Evolutionary conservation across 1,140 invertebrate genomes (phyloP), one percentile per base, ranked within the genome.

Genomic region (Manduca sexta): DNA sequence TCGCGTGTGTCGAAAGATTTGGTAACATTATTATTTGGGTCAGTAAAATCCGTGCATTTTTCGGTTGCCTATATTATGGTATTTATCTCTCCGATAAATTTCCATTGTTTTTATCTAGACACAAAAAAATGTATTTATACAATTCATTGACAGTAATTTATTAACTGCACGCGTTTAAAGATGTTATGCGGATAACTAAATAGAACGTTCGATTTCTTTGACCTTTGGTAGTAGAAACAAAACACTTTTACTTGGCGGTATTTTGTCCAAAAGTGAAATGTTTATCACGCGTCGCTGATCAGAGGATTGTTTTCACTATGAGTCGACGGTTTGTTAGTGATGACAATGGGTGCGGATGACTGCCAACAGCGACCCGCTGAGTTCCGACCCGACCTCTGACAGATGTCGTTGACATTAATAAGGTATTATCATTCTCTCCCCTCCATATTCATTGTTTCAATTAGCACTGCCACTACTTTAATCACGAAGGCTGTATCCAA

Each of bases 231-330:
- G 31, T n/a, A 31, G 49, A 52, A 55, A 58, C 39, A 61, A 58
- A 55, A 55, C 55, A 67, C 60, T 67, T 60, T 66, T 67, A 67
- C 57, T 64, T 42, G 42, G 43, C 47, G 50, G 52, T 56, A 56
- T 63, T 54, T 45, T 49, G 44, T 60, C 40, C 45, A 61, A 67
- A 67, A 65, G 59, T 61, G 64, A 68, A 68, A 64, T 59, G 60
- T 59, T 57, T 49, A 64, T 62, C 21, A 26, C 21, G 21, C 21
- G 21, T 26, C 57, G 52, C 34, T 21, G 52, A 66, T 69, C 60
- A 38, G 6, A 35, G 57, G 56, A 56, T 66, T 63, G 72, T 81
- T 78, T 76, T 78, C 71, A 70, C 68, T 55, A 76, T 80, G 72
- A 78, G 60, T 74, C 56, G 48, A 49, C 66, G 63, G 44, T 69